Conservation (phyloP, 2,888 invertebrate species). For the Tetanocera ferruginea region DNA sequence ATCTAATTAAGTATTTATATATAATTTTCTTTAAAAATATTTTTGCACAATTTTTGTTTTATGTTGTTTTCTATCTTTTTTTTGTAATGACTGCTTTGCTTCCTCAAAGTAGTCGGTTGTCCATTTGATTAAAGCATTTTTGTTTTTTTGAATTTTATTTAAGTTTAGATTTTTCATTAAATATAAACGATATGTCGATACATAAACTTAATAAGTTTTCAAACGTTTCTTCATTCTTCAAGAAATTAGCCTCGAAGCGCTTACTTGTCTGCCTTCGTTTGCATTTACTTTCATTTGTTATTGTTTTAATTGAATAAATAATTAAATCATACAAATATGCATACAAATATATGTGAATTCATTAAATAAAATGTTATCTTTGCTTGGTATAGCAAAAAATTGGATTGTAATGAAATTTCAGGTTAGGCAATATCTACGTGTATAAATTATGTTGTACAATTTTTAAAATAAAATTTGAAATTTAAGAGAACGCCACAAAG, state of each 20-base stretch:
- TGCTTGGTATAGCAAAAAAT: not conserved
- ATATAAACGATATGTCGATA: constrained; percentile 63
- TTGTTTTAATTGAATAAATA: constrained; percentile 3
- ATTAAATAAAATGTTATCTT: not conserved
- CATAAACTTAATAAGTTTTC: constrained; percentile 57
- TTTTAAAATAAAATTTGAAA: too few relatives aligned
- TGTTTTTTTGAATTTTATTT: not conserved
- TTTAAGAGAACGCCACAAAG: too few relatives aligned
- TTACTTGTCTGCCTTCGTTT: constrained; percentile 9
- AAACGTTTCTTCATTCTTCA: not conserved
- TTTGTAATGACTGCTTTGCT: not conserved
- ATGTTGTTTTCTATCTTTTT: not conserved
- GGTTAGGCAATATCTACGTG: too few relatives aligned
- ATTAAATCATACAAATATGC: not conserved
- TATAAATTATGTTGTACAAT: too few relatives aligned
- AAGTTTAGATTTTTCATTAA: constrained; percentile 12
- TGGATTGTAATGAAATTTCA: too few relatives aligned
- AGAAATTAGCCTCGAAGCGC: constrained; percentile 30
- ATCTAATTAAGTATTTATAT: constrained; percentile 14
- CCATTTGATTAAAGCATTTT: not conserved
- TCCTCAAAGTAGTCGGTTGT: not conserved
- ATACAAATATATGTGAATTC: not conserved
- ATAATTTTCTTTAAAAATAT: constrained; percentile 9
- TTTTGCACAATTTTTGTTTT: not conserved
- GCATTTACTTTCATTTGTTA: not conserved